Conservation (phyloP, 2,888 invertebrate genomes). For the Mamestra brassicae region DNA sequence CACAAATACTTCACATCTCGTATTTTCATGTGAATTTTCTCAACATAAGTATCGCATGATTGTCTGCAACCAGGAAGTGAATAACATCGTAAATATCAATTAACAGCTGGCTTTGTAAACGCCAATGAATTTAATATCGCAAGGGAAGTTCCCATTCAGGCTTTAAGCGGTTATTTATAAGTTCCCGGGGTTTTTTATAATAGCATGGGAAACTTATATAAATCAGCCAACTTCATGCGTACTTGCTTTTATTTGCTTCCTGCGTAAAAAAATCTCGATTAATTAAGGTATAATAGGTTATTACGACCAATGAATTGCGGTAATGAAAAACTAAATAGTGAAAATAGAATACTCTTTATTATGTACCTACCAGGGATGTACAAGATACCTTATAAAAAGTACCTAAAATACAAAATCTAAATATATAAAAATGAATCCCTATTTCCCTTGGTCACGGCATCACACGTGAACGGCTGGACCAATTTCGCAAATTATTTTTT, state of each 20-base stretch:
- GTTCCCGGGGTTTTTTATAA: background rate
- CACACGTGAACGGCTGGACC: too few relatives aligned
- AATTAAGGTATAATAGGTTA: too few relatives aligned
- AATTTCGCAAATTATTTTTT: too few relatives aligned
- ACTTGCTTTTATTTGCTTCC: background rate
- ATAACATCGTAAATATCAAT: constrained; percentile 19
- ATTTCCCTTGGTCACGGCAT: too few relatives aligned
- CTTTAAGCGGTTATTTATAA: constrained; percentile 16
- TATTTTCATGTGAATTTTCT: constrained; percentile 36
- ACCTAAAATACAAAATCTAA: too few relatives aligned
- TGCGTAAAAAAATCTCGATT: background rate
- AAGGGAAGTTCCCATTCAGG: constrained; percentile 11
- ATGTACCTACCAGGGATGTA: too few relatives aligned
- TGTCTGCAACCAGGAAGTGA: constrained; percentile 44
- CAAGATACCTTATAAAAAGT: too few relatives aligned
- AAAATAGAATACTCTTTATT: too few relatives aligned
- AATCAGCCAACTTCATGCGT: background rate
- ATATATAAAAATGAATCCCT: too few relatives aligned
- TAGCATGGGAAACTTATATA: background rate
- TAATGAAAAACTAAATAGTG: too few relatives aligned
- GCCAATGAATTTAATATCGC: constrained; percentile 16
- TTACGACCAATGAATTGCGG: too few relatives aligned
- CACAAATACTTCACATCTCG: background rate
- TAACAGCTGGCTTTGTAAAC: background rate
- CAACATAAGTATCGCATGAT: constrained; percentile 45